A percentile compares a stretch with the other conserved stretches of the same genome.
These are phyloP conservation scores for Lemur catta DNA, from an alignment of 2,797 vertebrate genomes.

Conservation along the genomic window DNA sequence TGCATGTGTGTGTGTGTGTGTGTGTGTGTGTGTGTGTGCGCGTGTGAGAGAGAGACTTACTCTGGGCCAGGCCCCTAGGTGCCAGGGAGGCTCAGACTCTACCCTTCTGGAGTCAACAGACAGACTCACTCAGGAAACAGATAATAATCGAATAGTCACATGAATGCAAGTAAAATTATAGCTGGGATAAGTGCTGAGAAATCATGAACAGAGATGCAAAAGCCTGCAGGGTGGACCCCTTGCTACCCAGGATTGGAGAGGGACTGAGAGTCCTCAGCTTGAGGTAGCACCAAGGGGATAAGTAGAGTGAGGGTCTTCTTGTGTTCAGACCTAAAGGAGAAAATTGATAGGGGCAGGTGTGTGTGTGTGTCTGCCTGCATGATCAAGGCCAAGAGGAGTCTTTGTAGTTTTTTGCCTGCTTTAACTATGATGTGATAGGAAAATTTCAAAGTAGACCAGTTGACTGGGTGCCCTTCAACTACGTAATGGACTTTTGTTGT, in stretches of 20 bases:
- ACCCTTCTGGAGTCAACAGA: neutral
- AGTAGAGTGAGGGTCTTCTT: neutral
- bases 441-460: neutral
- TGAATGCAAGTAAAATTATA: neutral
- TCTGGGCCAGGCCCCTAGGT: neutral
- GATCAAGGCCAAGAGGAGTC: neutral
- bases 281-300: neutral
- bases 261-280: neutral
- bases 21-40: neutral
- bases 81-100: neutral
- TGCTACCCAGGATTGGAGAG: neutral
- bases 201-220: neutral
- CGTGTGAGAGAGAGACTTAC: neutral
- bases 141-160: constrained; percentile 39
- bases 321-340: neutral
- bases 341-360: neutral
- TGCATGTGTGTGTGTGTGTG: neutral
- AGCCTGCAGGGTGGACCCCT: neutral
- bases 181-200: neutral
- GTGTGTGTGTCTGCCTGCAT: no score
- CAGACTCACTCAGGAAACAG: constrained; percentile 32
- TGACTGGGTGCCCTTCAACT: neutral
- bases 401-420: neutral
- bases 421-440: neutral
- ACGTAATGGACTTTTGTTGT: neutral